Conservation (phyloP, 2,113 vertebrate genomes). For the Mormoops blainvillei region DNA sequence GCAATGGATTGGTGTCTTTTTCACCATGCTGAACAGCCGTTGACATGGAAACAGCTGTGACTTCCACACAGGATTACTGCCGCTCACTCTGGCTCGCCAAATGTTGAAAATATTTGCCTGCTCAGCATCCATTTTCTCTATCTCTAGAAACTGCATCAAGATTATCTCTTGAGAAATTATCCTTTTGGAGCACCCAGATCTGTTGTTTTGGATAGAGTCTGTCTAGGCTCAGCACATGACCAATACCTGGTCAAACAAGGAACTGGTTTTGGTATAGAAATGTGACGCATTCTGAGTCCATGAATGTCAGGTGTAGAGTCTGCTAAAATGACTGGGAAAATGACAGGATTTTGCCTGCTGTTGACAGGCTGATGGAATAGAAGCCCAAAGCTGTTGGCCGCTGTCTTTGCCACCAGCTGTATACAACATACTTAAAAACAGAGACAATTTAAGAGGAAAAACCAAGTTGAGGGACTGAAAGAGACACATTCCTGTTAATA, state of each 20-base stretch:
- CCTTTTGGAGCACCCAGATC: background rate
- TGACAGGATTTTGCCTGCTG: background rate
- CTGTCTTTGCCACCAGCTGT: background rate
- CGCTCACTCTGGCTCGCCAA: conserved; percentile 18
- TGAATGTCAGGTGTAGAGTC: background rate
- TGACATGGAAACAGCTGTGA: conserved; percentile 63
- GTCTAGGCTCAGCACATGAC: background rate
- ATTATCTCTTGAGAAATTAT: background rate
- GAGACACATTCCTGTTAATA: background rate
- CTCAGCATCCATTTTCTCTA: background rate
- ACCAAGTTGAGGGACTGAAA: background rate
- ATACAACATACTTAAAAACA: background rate
- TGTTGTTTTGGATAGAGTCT: background rate
- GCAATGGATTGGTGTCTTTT: conserved; percentile 11
- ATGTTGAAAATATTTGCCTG: conserved; percentile 39
- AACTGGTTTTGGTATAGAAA: background rate
- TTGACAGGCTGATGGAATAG: background rate
- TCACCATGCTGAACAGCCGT: conserved; percentile 42
- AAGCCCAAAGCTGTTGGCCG: background rate
- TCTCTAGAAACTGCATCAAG: background rate
- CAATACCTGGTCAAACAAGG: background rate
- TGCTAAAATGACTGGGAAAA: background rate
- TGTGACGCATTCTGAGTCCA: background rate
- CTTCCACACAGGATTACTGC: conserved; percentile 29
- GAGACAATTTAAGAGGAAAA: background rate